Evolutionary conservation across 2,888 invertebrate genomes (phyloP).

Genomic region (Octodonta nipae): DNA sequence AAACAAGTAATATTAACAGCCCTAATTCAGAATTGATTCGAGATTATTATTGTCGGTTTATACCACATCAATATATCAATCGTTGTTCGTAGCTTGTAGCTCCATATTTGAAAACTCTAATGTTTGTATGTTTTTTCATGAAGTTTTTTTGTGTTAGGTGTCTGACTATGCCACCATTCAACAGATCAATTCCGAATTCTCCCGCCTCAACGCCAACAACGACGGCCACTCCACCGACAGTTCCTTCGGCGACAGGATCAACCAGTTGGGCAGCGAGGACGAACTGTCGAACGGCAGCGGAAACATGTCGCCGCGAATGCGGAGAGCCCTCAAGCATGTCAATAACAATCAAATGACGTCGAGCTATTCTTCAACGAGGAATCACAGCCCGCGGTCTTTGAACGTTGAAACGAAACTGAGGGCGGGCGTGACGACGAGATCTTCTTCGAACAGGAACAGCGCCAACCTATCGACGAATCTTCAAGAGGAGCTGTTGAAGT

Average conservation of each 20-base stretch:
- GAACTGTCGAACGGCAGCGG: constrained; percentile 43
- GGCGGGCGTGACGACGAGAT: constrained; percentile 36
- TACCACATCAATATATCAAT: too few species aligned
- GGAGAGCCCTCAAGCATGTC: constrained; percentile 38
- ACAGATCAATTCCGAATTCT: constrained; percentile 21
- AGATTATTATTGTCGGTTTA: too few species aligned
- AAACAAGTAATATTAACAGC: too few species aligned
- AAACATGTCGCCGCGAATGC: constrained; percentile 40
- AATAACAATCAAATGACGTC: constrained; percentile 6
- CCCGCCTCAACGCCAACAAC: constrained; percentile 32
- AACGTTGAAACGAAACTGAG: constrained; percentile 46
- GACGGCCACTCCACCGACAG: constrained; percentile 41
- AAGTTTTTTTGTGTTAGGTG: constrained; percentile 9
- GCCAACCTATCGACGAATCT: constrained; percentile 50
- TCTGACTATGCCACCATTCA: constrained; percentile 23
- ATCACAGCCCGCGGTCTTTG: constrained; percentile 47
- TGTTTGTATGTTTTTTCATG: too few species aligned
- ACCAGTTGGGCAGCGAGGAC: constrained; percentile 39
- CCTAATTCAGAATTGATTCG: too few species aligned
- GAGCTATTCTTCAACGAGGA: constrained; percentile 42
- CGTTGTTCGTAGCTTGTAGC: too few species aligned
- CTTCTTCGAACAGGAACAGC: constrained; percentile 45
- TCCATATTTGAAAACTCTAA: too few species aligned
- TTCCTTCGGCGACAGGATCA: constrained; percentile 37
- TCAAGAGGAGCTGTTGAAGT: constrained; percentile 71